Percentiles rank a stretch among this genome's conserved stretches.
Evolutionary conservation across 2,113 vertebrate genomes (phyloP).

Genomic region (Plotosus lineatus): DNA sequence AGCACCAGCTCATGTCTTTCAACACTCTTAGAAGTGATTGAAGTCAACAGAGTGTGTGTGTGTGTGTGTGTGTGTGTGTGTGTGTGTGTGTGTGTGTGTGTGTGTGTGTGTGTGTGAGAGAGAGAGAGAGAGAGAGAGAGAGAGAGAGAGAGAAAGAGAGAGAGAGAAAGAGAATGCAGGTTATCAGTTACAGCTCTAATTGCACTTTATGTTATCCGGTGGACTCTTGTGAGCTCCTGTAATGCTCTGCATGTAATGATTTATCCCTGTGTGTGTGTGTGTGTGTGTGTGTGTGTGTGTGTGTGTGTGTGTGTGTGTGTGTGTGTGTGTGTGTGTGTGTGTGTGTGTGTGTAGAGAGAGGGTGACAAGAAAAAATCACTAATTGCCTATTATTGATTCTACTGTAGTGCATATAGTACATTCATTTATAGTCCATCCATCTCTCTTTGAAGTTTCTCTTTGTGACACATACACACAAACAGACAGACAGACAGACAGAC

Average conservation of each 20-base stretch:
- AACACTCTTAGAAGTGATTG: conserved; percentile 55
- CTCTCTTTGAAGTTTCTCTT: not conserved
- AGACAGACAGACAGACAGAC: no score
- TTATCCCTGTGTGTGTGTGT: not conserved
- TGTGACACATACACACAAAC: no score
- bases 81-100: no score
- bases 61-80: no score
- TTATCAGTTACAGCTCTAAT: conserved; percentile 43
- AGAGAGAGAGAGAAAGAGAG: no score
- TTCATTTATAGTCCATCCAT: not conserved
- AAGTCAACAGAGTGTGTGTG: conserved; percentile 52
- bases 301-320: not conserved
- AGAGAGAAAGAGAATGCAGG: conserved; percentile 1
- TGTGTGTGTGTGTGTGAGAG: no score
- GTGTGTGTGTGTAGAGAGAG: not conserved
- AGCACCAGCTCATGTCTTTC: conserved; percentile 46
- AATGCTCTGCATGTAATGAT: not conserved
- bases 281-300: not conserved
- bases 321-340: not conserved
- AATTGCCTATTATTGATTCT: not conserved
- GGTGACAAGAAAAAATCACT: not conserved
- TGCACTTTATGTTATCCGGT: conserved; percentile 20
- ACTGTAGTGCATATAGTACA: not conserved
- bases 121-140: no score
- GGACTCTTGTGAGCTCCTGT: not conserved